Evolutionary conservation across 1,140 invertebrate species (phyloP).

Genomic region (Temnothorax curvispinosus): DNA sequence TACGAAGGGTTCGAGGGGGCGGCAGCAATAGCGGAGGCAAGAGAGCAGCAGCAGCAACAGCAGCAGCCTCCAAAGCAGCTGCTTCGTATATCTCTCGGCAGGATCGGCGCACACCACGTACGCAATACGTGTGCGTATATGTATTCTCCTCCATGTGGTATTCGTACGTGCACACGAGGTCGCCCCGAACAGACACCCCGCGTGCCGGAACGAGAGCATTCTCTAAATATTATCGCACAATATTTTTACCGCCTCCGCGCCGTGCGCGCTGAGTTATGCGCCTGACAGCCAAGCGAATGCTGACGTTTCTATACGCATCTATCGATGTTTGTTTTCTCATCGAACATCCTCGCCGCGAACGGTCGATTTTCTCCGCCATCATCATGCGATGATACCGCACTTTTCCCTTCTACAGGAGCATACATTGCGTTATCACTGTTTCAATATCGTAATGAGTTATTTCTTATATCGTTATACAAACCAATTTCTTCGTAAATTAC

Average conservation of each 20-base stretch:
- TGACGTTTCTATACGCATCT: slow-evolving; percentile 27
- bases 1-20: slow-evolving; percentile 21
- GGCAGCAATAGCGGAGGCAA: slow-evolving; percentile 49
- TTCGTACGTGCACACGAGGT: slow-evolving; percentile 48
- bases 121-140: slow-evolving; percentile 30
- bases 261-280: slow-evolving; percentile 39
- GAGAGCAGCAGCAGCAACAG: slow-evolving; percentile 46
- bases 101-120: slow-evolving; percentile 73
- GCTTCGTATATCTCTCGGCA: slow-evolving; percentile 79
- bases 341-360: background rate
- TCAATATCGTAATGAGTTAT: background rate
- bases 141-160: slow-evolving; percentile 48
- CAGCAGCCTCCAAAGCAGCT: slow-evolving; percentile 71
- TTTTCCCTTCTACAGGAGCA: slow-evolving; percentile 3
- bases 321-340: slow-evolving; percentile 63
- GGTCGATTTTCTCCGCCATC: slow-evolving; percentile 19
- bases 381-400: background rate
- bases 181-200: slow-evolving; percentile 62
- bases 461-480: slow-evolving; percentile 1
- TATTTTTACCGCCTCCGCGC: slow-evolving; percentile 72
- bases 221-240: slow-evolving; percentile 79
- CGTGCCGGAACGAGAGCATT: slow-evolving; percentile 72
- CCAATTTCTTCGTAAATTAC: background rate
- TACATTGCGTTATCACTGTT: slow-evolving; percentile 1
- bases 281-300: slow-evolving; percentile 23